Percentiles rank a stretch among this genome's conserved stretches.
These are phyloP conservation scores for Aurelia aurita complex sp. Pacific DNA, from an alignment of 30 jellyfish, hydroid and myxozoan species.

Conservation along the genomic window DNA sequence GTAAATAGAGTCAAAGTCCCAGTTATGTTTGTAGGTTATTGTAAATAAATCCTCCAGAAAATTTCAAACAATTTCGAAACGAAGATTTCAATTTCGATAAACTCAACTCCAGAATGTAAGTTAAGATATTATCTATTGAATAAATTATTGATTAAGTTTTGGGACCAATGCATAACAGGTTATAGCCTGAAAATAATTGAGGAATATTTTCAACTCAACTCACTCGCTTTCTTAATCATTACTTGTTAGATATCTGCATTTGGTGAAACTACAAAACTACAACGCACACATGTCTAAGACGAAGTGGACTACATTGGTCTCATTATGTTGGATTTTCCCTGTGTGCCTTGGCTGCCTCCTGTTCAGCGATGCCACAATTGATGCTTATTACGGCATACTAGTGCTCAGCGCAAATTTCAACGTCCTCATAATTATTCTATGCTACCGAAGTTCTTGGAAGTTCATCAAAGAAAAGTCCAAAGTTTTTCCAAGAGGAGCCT, in stretches of 20 bases:
- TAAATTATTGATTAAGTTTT: no score
- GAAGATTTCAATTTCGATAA: no score
- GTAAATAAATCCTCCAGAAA: no score
- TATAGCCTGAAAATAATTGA: no score
- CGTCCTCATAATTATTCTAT: constrained; percentile 20
- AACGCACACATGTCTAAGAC: constrained; percentile 22
- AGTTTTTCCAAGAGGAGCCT: constrained; percentile 9
- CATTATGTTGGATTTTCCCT: constrained; percentile 49
- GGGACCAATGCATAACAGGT: no score
- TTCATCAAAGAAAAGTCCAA: constrained; percentile 44
- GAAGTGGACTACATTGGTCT: constrained; percentile 16
- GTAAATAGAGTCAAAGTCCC: no score
- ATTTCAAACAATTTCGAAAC: no score
- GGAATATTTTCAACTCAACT: no score
- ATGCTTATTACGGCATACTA: constrained; percentile 29
- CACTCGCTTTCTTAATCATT: no score
- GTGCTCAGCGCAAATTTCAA: constrained; percentile 30
- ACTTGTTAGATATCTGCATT: constrained; percentile 34
- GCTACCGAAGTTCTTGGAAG: constrained; percentile 48
- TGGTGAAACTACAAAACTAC: constrained; percentile 63
- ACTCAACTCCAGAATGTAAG: no score
- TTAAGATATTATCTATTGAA: no score
- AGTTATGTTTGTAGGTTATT: no score
- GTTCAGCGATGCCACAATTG: constrained; percentile 40
- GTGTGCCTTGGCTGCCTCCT: constrained; percentile 30